A percentile compares a stretch with the other conserved stretches of the same genome.
Conservation (phyloP, 2,113 vertebrate species). For the Melanostigma gelatinosum region DNA sequence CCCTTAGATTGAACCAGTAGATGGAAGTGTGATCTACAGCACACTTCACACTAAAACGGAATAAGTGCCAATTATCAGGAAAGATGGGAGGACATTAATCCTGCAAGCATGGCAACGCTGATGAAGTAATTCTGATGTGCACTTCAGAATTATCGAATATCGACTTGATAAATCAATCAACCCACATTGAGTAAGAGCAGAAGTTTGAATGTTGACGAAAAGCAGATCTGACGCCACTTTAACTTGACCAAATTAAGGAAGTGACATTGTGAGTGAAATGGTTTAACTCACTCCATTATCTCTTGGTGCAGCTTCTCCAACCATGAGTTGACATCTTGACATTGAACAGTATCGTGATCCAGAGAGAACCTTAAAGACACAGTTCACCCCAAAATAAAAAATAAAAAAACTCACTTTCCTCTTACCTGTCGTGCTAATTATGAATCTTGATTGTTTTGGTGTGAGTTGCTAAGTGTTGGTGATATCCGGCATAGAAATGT, state of each 20-base stretch:
- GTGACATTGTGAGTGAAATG: neutral
- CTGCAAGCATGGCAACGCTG: neutral
- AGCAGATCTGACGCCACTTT: neutral
- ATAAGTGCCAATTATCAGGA: neutral
- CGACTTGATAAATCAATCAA: neutral
- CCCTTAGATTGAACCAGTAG: conserved; percentile 19
- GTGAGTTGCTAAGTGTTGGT: neutral
- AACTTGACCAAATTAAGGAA: neutral
- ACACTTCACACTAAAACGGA: neutral
- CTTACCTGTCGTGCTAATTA: neutral
- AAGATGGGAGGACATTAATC: neutral
- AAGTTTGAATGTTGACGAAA: neutral
- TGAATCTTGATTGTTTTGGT: neutral
- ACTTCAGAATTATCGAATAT: too few species aligned
- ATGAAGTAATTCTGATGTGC: neutral
- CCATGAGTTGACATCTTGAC: too few species aligned
- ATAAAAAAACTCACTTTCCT: neutral
- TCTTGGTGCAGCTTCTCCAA: neutral
- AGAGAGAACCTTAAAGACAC: neutral
- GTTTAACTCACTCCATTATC: neutral
- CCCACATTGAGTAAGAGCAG: neutral
- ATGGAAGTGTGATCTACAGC: conserved; percentile 37
- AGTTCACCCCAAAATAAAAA: neutral
- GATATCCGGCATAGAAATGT: too few species aligned
- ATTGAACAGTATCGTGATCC: neutral